Evolutionary conservation across 2,113 vertebrate species (phyloP).

Genomic region (Sitta europaea): DNA sequence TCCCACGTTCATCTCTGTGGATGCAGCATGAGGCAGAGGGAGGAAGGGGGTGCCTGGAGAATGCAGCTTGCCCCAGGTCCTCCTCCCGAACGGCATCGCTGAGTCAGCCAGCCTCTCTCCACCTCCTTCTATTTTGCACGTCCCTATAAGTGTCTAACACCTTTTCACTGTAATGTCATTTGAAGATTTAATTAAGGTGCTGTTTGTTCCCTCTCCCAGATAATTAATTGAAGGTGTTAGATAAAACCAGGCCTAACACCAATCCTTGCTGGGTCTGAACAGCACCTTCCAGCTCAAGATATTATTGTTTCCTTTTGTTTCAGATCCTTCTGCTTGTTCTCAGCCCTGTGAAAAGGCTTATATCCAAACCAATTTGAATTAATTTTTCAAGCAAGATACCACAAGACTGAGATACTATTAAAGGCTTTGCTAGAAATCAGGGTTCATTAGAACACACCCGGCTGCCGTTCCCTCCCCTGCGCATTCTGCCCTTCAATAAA

Average conservation of each 20-base stretch:
- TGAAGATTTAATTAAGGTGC: constrained; percentile 68
- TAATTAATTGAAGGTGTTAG: constrained; percentile 69
- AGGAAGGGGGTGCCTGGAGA: background rate
- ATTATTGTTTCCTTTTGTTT: constrained; percentile 57
- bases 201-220: constrained; percentile 50
- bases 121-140: background rate
- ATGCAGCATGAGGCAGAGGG: background rate
- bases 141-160: constrained; percentile 43
- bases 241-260: constrained; percentile 32
- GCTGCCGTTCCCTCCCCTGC: constrained; percentile 1
- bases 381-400: constrained; percentile 53
- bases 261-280: constrained; percentile 24
- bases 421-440: constrained; percentile 56
- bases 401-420: background rate
- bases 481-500: background rate
- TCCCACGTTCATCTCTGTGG: accelerated
- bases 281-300: constrained; percentile 14
- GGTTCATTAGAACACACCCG: constrained; percentile 6
- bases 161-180: constrained; percentile 55
- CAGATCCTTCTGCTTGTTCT: constrained; percentile 23
- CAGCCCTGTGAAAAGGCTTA: constrained; percentile 26
- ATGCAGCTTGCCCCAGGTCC: background rate
- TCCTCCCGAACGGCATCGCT: accelerated
- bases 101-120: background rate
- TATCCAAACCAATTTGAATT: constrained; percentile 49